Conservation (phyloP, 2,888 invertebrate species). For the Pasiphila rectangulata region DNA sequence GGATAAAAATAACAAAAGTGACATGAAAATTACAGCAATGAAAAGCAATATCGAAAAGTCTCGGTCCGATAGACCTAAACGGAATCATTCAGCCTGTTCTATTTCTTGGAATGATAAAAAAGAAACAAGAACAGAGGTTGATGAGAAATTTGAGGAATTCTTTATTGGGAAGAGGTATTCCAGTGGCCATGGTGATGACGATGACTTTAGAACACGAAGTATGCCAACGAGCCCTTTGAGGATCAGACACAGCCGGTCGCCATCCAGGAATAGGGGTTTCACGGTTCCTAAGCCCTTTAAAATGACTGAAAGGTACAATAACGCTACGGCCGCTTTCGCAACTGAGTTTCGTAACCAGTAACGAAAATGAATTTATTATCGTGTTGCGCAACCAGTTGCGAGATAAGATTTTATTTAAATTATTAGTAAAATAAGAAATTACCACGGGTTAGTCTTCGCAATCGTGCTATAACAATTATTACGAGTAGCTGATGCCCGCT, state of each 20-base stretch:
- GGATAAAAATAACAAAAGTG: slow-evolving; percentile 34
- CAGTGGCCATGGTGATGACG: slow-evolving; percentile 40
- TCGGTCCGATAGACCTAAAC: slow-evolving; percentile 54
- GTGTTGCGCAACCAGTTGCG: too few relatives aligned
- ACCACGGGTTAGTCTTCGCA: too few relatives aligned
- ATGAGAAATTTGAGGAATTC: slow-evolving; percentile 65
- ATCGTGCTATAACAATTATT: too few relatives aligned
- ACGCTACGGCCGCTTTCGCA: too few relatives aligned
- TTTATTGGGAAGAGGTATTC: slow-evolving; percentile 54
- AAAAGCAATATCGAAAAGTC: slow-evolving; percentile 48
- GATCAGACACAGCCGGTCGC: slow-evolving; percentile 53
- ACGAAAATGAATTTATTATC: too few relatives aligned
- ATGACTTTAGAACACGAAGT: slow-evolving; percentile 75
- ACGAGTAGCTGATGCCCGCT: too few relatives aligned
- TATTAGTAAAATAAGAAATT: too few relatives aligned
- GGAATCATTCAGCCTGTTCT: slow-evolving; percentile 72
- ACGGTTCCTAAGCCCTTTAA: slow-evolving; percentile 86
- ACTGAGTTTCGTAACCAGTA: too few relatives aligned
- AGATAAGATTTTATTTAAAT: too few relatives aligned
- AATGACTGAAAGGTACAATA: slow-evolving; percentile 86
- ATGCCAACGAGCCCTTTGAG: slow-evolving; percentile 81
- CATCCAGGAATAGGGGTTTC: slow-evolving; percentile 55
- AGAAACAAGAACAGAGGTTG: slow-evolving; percentile 56
- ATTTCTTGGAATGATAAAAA: slow-evolving; percentile 74
- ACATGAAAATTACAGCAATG: slow-evolving; percentile 43